Percentiles rank a stretch among this genome's conserved stretches.
phyloP scores from a whole-genome alignment of 2,797 vertebrate genomes.

The Enteromius radiatus region DNA sequence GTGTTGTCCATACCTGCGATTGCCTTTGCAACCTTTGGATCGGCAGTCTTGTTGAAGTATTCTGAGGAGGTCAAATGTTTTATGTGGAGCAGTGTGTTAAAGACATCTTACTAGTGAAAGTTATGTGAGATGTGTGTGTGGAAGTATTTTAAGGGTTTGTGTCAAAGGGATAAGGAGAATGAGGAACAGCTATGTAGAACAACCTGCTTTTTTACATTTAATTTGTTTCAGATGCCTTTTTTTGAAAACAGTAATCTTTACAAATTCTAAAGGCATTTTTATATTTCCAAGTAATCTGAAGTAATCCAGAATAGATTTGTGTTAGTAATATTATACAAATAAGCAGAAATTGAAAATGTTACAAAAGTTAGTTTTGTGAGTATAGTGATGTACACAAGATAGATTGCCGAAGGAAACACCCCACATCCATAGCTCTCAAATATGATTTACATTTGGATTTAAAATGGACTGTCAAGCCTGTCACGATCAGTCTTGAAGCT shows the following conservation, averaged over 20 bases:
- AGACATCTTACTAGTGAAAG: background rate
- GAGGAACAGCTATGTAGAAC: background rate
- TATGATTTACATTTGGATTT: background rate
- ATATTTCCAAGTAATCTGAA: background rate
- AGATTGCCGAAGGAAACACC: background rate
- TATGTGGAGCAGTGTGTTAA: background rate
- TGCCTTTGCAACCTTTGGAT: constrained; percentile 19
- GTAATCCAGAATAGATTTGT: background rate
- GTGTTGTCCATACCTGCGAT: background rate
- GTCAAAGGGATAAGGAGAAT: background rate
- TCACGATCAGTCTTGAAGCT: too few relatives aligned
- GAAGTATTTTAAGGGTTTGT: background rate
- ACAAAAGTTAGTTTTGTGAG: background rate
- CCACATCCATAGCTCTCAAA: background rate
- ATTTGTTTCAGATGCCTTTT: background rate
- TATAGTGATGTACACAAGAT: too few relatives aligned
- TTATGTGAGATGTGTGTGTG: background rate
- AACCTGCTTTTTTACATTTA: background rate
- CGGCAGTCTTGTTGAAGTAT: background rate
- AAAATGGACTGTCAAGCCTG: background rate
- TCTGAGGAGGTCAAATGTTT: constrained; percentile 12
- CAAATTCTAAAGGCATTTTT: background rate
- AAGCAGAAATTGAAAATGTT: background rate
- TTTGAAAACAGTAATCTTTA: background rate
- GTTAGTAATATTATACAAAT: background rate